Evolutionary conservation across 2,113 vertebrate genomes (phyloP).

Genomic region (Ammospiza caudacuta): DNA sequence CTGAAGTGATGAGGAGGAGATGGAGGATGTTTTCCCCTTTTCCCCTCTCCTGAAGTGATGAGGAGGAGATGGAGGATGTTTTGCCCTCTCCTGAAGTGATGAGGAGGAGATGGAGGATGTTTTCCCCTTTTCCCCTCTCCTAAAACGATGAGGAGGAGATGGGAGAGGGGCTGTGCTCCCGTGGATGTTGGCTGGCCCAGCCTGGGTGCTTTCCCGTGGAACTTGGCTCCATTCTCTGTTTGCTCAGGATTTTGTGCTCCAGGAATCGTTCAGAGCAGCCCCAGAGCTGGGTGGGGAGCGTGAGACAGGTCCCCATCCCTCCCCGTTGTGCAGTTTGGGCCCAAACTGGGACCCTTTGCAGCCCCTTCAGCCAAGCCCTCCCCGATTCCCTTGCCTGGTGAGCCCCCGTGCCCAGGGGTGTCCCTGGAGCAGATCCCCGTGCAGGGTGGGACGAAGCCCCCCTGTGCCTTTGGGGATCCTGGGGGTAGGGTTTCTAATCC

Average conservation of each 20-base stretch:
- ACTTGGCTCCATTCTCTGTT: neutral
- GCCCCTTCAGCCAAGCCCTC: neutral
- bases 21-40: too few relatives aligned
- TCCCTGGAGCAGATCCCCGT: neutral
- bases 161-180: neutral
- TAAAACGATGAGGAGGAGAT: neutral
- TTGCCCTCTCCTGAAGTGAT: too few relatives aligned
- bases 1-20: too few relatives aligned
- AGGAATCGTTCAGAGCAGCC: neutral
- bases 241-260: neutral
- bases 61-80: too few relatives aligned
- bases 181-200: neutral
- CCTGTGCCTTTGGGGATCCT: neutral
- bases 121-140: neutral
- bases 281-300: neutral
- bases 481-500: neutral
- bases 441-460: neutral
- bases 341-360: accelerated
- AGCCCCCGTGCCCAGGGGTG: neutral
- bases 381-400: neutral
- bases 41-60: too few relatives aligned
- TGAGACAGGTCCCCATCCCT: neutral
- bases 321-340: accelerated
- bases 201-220: neutral
- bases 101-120: too few relatives aligned